Percentiles rank a stretch among this genome's conserved stretches.
These are phyloP conservation scores for Datnioides undecimradiatus DNA, from an alignment of 2,113 vertebrate genomes.

Conservation along the genomic window DNA sequence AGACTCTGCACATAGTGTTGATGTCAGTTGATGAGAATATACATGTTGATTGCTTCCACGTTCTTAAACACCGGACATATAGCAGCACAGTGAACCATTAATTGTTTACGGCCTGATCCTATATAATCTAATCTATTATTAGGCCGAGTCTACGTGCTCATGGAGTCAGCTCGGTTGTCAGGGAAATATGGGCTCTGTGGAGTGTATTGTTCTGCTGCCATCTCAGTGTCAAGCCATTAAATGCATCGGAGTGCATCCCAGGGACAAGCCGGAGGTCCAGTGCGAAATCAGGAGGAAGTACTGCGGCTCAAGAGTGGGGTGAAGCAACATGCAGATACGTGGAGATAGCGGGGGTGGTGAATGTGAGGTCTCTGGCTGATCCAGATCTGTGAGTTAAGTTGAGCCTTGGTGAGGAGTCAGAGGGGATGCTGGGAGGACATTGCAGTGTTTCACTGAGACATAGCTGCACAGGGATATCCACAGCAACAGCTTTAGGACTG, in stretches of 20 bases:
- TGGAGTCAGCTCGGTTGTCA: background rate
- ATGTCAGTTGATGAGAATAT: background rate
- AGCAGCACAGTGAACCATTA: background rate
- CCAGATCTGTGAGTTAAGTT: no score
- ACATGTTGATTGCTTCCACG: background rate
- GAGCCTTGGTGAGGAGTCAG: no score
- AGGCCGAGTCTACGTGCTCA: background rate
- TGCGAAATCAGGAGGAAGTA: no score
- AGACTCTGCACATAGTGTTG: background rate
- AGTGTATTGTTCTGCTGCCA: background rate
- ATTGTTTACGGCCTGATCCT: background rate
- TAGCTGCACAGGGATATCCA: no score
- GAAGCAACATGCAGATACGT: no score
- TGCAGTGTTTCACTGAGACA: no score
- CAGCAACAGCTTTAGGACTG: no score
- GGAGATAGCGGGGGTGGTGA: no score
- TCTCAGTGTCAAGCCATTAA: background rate
- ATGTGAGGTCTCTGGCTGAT: background rate
- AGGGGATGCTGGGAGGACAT: no score
- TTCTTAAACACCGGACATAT: background rate
- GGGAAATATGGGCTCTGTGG: background rate
- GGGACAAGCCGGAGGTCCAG: no score
- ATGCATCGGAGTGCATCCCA: no score
- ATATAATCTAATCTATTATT: background rate
- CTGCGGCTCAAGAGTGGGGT: no score